phyloP scores from a whole-genome alignment of 1,140 invertebrate species.

The Pseudoatta argentina region DNA sequence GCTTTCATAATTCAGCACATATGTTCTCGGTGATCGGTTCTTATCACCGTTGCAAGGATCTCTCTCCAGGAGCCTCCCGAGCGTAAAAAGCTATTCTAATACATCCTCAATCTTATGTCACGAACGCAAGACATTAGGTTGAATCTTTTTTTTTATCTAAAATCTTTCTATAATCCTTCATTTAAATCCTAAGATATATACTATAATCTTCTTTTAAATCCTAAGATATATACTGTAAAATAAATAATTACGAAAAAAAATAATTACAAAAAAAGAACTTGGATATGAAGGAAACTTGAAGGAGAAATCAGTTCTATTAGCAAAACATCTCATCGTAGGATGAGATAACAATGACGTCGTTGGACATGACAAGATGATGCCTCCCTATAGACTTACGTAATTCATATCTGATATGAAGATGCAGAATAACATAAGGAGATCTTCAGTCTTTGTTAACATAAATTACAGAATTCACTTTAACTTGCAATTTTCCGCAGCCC shows the following conservation, averaged over 20 bases:
- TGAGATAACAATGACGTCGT: slow-evolving; percentile 24
- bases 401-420: slow-evolving; percentile 32
- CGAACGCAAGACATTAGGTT: not conserved
- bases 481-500: not conserved
- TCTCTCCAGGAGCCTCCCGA: not conserved
- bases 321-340: not conserved
- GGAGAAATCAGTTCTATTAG: not conserved
- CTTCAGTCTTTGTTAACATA: slow-evolving; percentile 5
- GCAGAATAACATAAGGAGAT: slow-evolving; percentile 1
- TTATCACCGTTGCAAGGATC: slow-evolving; percentile 41
- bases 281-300: not conserved
- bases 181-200: not conserved
- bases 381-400: not conserved
- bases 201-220: too few relatives aligned
- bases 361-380: slow-evolving; percentile 32
- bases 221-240: not conserved
- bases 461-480: slow-evolving; percentile 11
- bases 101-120: not conserved
- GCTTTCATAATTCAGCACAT: slow-evolving; percentile 48
- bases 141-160: not conserved
- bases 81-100: slow-evolving; percentile 40
- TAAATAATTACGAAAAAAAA: not conserved
- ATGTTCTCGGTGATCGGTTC: slow-evolving; percentile 23
- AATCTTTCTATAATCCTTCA: too few relatives aligned
- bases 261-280: not conserved